Evolutionary conservation across 1,140 invertebrate species (phyloP), one percentile per base, ranked within the genome.

Genomic region (Probaryconus sp.): DNA sequence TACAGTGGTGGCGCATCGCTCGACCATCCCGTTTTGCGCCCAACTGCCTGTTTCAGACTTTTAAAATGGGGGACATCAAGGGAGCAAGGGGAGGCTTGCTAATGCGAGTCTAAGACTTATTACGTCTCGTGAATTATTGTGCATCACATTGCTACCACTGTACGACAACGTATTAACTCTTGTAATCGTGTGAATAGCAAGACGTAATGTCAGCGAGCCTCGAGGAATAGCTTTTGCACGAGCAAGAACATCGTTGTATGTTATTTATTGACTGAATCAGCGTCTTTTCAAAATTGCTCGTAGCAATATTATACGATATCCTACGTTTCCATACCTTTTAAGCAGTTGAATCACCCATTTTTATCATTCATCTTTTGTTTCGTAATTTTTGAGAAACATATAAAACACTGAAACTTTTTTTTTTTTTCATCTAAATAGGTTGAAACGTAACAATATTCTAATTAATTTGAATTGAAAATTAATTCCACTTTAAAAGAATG

Each of bases 101-200:
- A 79, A 80, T 79, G 77, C 72, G 63, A 58, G 38, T 64, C 72
- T 78, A 81, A 76, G 77, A 79, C 76, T 75, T 80, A 79, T 80
- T 76, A 78, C 63, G 69, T 43, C 51, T 45, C 47, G 53, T 73
- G 63, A 77, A 73, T 65, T 72, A 72, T 72, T 69, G 68, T 65
- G 26, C 69, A 68, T 68, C 58, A 53, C 63, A 60, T 50, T 56
- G 73, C 73, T 76, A 71, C 73, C 55, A 61, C 24, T 24, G 35
- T 26, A 48, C 58, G 50, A 58, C 63, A 58, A 69, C 33, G 65
- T 65, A 75, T 75, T 69, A 75, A 75, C 45, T 51, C 18, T 40
- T 43, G 56, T 58, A 64, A 56, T 58, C 58, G 64, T 14, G 61
- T 21, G 61, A 67, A 61, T 68, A 42, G 40, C 30, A 26, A 47